phyloP scores from a whole-genome alignment of 2,797 vertebrate genomes.

The Gadopsis bispinosus region DNA sequence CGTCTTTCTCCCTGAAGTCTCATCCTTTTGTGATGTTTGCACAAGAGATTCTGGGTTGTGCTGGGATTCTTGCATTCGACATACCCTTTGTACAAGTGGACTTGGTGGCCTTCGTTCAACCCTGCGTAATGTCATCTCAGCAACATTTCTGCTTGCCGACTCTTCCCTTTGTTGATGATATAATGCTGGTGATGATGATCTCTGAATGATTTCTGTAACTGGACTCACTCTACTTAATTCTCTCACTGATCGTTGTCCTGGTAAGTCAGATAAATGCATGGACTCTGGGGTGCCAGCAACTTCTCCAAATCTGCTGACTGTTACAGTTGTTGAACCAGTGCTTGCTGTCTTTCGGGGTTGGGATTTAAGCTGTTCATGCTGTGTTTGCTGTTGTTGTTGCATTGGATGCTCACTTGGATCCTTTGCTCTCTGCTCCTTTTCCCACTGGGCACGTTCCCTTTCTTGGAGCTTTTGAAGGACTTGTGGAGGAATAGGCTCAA shows the following conservation, averaged over 20 bases:
- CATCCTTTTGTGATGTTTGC: constrained; percentile 66
- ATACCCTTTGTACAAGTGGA: constrained; percentile 84
- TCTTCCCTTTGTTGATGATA: constrained; percentile 71
- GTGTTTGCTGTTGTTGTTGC: constrained; percentile 56
- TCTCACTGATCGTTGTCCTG: constrained; percentile 80
- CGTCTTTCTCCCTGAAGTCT: constrained; percentile 73
- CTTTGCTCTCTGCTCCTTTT: constrained; percentile 77
- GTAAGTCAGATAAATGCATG: constrained; percentile 83
- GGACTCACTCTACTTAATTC: constrained; percentile 76
- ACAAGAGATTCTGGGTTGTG: constrained; percentile 58
- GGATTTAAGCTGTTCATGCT: constrained; percentile 53
- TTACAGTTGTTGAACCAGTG: constrained; percentile 50
- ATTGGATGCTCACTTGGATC: constrained; percentile 65
- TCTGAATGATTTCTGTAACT: constrained; percentile 78
- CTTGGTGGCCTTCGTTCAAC: constrained; percentile 83
- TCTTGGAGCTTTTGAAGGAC: constrained; percentile 87
- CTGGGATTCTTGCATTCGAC: constrained; percentile 78
- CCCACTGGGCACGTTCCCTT: constrained; percentile 83
- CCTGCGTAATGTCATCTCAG: constrained; percentile 80
- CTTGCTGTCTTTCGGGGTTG: constrained; percentile 67
- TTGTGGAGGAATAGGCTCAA: constrained; percentile 87
- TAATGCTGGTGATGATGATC: constrained; percentile 78
- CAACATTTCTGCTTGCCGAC: constrained; percentile 72
- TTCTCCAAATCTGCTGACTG: constrained; percentile 65
- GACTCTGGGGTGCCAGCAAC: constrained; percentile 78